Evolutionary conservation across 2,888 invertebrate genomes (phyloP), one percentile per base, ranked within the genome.

Genomic region (Margaritifera margaritifera): DNA sequence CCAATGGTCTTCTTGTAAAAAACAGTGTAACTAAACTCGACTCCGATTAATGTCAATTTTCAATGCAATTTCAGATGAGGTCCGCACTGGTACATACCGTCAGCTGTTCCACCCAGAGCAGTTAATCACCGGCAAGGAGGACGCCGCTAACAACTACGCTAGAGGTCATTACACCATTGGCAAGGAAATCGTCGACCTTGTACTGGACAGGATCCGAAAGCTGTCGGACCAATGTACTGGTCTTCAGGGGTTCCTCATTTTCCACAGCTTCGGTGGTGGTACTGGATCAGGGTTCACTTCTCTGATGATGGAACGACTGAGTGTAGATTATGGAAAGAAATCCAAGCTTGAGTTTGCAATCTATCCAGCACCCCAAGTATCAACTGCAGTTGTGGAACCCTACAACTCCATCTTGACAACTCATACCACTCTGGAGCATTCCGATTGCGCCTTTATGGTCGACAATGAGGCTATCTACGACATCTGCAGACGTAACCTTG

Each of bases 91-190:
- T 50, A 89, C 89, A 54, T 98, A 98, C 92, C 93, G 96, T 79
- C 96, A 96, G 91, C 93, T 98, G 87, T 98, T 97, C 93, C 97
- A 98, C 91, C 98, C 97, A 77, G 97, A 98, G 92, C 97, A 98
- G 91, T 92, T 97, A 90, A 96, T 97, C 91, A 96, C 96, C 84
- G 97, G 97, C 84, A 98, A 98, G 91, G 97, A 97, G 91, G 97
- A 97, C 89, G 97, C 98, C 62, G 98, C 98, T 83, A 98, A 98
- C 92, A 98, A 98, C 92, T 98, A 98, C 83, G 98, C 98, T 73
- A 94, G 98, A 86, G 98, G 98, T 75, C 98, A 98, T 91, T 98
- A 98, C 93, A 98, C 97, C 80, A 96, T 98, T 88, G 98, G 97
- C 2, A 91, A 92, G 64, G 94, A 95, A 89, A 93, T 95, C 90